These are phyloP conservation scores for Crocuta crocuta DNA, from an alignment of 2,113 vertebrate species.

Conservation along the genomic window DNA sequence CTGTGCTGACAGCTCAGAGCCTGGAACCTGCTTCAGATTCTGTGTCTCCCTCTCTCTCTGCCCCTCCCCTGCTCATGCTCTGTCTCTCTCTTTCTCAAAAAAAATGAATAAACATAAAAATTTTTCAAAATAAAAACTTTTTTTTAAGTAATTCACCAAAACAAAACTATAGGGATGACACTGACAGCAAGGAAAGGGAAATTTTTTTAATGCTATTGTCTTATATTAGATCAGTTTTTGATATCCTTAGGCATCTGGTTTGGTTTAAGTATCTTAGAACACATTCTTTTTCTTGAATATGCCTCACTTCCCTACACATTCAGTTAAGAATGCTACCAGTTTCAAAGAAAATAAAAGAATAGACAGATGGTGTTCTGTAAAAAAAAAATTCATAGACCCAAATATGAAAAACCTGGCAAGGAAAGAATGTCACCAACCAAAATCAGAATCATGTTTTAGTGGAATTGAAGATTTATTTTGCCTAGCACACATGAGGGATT, in stretches of 20 bases:
- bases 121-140: neutral
- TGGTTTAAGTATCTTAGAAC: neutral
- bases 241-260: neutral
- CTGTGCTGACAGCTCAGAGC: too few species aligned
- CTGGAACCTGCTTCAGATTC: too few species aligned
- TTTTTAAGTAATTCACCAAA: neutral
- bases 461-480: slow-evolving; percentile 75
- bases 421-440: slow-evolving; percentile 66
- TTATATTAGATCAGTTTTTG: neutral
- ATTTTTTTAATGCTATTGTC: neutral
- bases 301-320: slow-evolving; percentile 53
- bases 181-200: neutral
- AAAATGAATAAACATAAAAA: neutral
- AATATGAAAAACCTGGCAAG: slow-evolving; percentile 74
- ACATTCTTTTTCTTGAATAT: slow-evolving; percentile 56
- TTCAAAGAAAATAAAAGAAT: slow-evolving; percentile 61
- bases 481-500: slow-evolving; percentile 63
- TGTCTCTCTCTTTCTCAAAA: too few species aligned
- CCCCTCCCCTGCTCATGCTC: too few species aligned
- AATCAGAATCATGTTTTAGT: slow-evolving; percentile 74
- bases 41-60: too few species aligned
- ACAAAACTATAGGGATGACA: neutral
- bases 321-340: slow-evolving; percentile 56
- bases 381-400: slow-evolving; percentile 64
- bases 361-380: slow-evolving; percentile 69